Evolutionary conservation across 1,140 invertebrate genomes (phyloP), one percentile per base, ranked within the genome.

Genomic region (Pararge aegeria): DNA sequence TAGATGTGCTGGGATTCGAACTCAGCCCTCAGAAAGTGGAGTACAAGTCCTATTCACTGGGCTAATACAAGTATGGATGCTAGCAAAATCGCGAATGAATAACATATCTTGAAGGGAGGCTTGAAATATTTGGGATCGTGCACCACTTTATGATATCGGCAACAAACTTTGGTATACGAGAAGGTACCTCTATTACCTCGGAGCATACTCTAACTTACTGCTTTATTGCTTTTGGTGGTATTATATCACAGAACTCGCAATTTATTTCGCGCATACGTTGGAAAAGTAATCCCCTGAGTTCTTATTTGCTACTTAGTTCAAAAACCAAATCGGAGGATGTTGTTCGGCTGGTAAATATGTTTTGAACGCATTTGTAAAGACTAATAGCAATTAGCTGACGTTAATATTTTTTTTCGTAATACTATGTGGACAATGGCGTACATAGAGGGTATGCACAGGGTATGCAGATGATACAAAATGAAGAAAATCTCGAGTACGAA

Each of bases 141-240:
- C 51, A 61, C 15, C 58, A 55, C 21, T 61, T 61, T 61, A 61
- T 51, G 46, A 55, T 55, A 61, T 61, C 59, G 37, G 48, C 27
- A 55, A 30, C 52, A 61, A 61, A 61, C 21, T 61, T 61, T 44
- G 53, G 37, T 53, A 61, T 38, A n/a, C n/a, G n/a, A n/a, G n/a
- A n/a, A n/a, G n/a, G n/a, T n/a, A 61, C 49, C 48, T 55, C 59
- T 55, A 55, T 55, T 61, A 55, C 52, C 51, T 55, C 30, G 59
- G 48, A 58, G 56, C 53, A 55, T 61, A 55, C 54, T 51, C 53
- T 51, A 61, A 61, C 53, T 50, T 44, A 49, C 52, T 50, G 48
- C 46, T 61, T 61, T 61, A 61, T 61, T 61, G 53, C 59, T 55
- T 61, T 55, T 34, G 34, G 53, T 55, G 52, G 58, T 55, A 55